Evolutionary conservation across 1,140 invertebrate genomes (phyloP).

Genomic region (Hylaeus anthracinus): DNA sequence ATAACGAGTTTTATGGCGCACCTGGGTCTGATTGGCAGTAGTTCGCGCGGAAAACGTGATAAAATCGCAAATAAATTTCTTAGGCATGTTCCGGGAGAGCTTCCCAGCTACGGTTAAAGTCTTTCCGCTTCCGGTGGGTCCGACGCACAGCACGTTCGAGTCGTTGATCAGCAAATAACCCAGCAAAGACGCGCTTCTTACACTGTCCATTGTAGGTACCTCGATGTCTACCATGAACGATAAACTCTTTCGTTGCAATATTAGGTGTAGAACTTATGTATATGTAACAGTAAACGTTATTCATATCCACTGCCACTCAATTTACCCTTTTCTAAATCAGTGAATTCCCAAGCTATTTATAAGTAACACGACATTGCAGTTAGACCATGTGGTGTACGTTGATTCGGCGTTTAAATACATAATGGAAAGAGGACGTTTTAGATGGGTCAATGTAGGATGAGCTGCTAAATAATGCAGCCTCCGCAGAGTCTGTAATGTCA

Average conservation of each 20-base stretch:
- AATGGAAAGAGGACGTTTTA: background rate
- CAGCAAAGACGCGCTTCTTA: constrained; percentile 81
- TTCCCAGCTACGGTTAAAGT: constrained; percentile 87
- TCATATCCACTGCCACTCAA: no score
- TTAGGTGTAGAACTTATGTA: no score
- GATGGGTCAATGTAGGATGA: no score
- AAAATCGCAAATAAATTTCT: constrained; percentile 88
- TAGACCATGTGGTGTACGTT: no score
- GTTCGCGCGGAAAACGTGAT: constrained; percentile 91
- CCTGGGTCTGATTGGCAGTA: constrained; percentile 89
- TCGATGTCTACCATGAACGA: constrained; percentile 81
- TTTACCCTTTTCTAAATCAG: no score
- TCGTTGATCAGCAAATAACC: constrained; percentile 83
- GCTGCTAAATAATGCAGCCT: background rate
- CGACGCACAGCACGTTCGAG: constrained; percentile 87
- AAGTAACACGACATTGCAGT: no score
- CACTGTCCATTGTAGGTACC: constrained; percentile 86
- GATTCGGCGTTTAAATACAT: no score
- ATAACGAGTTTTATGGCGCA: constrained; percentile 65
- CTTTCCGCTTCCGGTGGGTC: constrained; percentile 92
- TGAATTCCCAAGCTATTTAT: no score
- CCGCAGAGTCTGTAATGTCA: no score
- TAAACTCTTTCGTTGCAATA: background rate
- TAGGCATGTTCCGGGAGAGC: constrained; percentile 83
- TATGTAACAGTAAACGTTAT: no score